These are phyloP conservation scores for Chiloscyllium plagiosum DNA, from an alignment of 2,113 vertebrate genomes.

Conservation along the genomic window DNA sequence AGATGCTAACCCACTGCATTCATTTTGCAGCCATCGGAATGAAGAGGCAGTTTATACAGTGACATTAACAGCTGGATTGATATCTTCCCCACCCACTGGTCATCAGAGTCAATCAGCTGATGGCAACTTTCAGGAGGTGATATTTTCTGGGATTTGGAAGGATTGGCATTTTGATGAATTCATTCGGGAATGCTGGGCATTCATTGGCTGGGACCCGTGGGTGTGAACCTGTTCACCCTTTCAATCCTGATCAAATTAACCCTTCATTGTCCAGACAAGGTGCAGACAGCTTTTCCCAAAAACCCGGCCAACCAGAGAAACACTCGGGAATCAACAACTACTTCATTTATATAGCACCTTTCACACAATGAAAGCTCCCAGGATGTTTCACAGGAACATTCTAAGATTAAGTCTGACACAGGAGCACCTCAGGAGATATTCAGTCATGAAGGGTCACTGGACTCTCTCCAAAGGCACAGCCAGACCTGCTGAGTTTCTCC, in stretches of 20 bases:
- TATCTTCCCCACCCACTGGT: not conserved
- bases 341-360: too few relatives aligned
- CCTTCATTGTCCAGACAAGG: not conserved
- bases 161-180: not conserved
- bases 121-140: not conserved
- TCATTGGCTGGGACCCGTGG: not conserved
- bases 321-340: too few relatives aligned
- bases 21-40: too few relatives aligned
- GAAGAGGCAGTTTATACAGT: not conserved
- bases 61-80: constrained; percentile 20
- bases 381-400: too few relatives aligned
- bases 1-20: too few relatives aligned
- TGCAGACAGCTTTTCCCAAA: not conserved
- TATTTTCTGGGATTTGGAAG: not conserved
- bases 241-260: not conserved
- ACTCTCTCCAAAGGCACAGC: too few relatives aligned
- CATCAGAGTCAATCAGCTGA: not conserved
- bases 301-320: not conserved
- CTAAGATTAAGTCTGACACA: too few relatives aligned
- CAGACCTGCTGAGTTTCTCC: too few relatives aligned
- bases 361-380: too few relatives aligned
- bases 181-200: not conserved
- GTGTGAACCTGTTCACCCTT: too few relatives aligned
- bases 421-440: too few relatives aligned
- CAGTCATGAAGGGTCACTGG: too few relatives aligned